phyloP scores from a whole-genome alignment of 2,888 invertebrate species.

The Orchestes rusci region DNA sequence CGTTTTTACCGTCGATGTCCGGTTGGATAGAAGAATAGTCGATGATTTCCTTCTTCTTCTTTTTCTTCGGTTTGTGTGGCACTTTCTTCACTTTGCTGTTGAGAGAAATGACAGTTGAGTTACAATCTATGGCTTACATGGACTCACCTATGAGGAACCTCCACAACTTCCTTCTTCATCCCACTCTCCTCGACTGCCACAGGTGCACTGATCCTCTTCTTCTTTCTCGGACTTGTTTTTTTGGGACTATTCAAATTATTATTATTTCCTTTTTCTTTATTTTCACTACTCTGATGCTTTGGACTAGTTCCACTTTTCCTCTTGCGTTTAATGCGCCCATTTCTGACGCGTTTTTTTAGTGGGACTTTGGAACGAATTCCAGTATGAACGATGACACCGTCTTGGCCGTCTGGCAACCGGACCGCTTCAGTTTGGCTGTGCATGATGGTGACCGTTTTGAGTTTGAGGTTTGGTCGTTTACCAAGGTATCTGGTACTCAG shows the following conservation, averaged over 20 bases:
- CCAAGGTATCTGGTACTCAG: constrained; percentile 74
- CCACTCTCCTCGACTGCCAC: constrained; percentile 52
- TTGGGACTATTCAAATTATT: constrained; percentile 40
- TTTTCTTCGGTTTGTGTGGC: constrained; percentile 40
- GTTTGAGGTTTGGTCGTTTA: constrained; percentile 70
- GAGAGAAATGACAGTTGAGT: neutral
- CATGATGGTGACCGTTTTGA: constrained; percentile 82
- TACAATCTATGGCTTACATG: no score
- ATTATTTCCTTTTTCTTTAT: constrained; percentile 23
- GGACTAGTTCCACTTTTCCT: constrained; percentile 23
- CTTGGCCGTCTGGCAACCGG: constrained; percentile 64
- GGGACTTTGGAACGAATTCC: constrained; percentile 81
- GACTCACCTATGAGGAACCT: constrained; percentile 19
- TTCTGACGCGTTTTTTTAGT: constrained; percentile 72
- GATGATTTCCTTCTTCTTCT: constrained; percentile 66
- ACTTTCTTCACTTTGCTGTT: constrained; percentile 43
- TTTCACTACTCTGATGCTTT: constrained; percentile 5
- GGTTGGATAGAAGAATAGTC: constrained; percentile 68
- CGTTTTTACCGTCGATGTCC: constrained; percentile 50
- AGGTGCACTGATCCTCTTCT: constrained; percentile 42
- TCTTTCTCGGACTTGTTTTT: constrained; percentile 41
- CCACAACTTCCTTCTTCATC: constrained; percentile 37
- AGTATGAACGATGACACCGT: constrained; percentile 69
- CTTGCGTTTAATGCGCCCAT: constrained; percentile 53
- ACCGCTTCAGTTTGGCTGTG: constrained; percentile 87